phyloP scores from a whole-genome alignment of 1,140 invertebrate species.

The Apis cerana region DNA sequence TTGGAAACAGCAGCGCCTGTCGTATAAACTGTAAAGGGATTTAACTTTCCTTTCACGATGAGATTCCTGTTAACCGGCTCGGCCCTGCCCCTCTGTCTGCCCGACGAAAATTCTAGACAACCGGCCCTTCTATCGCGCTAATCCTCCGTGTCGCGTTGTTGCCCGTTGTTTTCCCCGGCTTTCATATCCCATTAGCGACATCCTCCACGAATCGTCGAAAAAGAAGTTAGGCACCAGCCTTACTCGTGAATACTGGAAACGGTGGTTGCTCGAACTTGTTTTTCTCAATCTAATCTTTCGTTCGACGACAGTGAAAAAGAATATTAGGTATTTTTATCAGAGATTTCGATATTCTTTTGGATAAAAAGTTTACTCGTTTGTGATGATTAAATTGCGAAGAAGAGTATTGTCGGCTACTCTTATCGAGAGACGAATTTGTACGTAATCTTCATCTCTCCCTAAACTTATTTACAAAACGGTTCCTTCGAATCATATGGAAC shows the following conservation, averaged over 20 bases:
- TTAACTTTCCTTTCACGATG: conserved; percentile 79
- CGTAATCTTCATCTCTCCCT: too few relatives aligned
- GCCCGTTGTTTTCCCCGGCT: conserved; percentile 59
- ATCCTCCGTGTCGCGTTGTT: conserved; percentile 55
- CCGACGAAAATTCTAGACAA: conserved; percentile 66
- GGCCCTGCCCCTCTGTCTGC: conserved; percentile 65
- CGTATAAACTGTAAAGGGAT: conserved; percentile 80
- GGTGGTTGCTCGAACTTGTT: background rate
- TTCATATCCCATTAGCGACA: conserved; percentile 63
- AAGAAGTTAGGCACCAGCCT: background rate
- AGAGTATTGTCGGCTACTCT: too few relatives aligned
- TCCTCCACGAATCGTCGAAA: conserved; percentile 12
- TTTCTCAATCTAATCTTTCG: too few relatives aligned
- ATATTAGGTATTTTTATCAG: too few relatives aligned
- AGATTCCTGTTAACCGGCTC: conserved; percentile 73
- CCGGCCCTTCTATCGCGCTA: conserved; percentile 58
- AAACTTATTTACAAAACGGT: too few relatives aligned
- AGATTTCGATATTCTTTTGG: too few relatives aligned
- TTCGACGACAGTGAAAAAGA: too few relatives aligned
- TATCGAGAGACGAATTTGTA: too few relatives aligned
- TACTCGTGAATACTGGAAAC: background rate
- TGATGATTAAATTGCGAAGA: too few relatives aligned
- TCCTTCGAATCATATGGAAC: too few relatives aligned
- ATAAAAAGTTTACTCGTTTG: too few relatives aligned
- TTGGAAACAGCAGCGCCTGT: conserved; percentile 75